phyloP scores from a whole-genome alignment of 2,888 invertebrate species.

The Tipula confusa region DNA sequence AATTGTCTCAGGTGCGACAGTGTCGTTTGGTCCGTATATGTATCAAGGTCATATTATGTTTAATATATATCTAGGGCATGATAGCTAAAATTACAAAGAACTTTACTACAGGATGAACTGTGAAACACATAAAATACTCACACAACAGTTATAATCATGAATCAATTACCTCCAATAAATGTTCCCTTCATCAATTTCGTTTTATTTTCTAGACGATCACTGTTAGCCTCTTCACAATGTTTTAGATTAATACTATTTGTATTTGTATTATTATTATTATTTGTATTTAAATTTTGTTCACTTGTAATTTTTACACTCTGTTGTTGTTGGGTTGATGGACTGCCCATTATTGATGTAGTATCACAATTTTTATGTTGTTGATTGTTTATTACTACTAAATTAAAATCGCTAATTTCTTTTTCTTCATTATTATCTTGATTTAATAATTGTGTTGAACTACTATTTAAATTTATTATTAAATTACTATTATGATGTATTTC shows the following conservation, averaged over 20 bases:
- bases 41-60: neutral
- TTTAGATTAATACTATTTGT: neutral
- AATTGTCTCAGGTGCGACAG: neutral
- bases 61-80: neutral
- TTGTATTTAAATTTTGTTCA: constrained; percentile 27
- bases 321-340: constrained; percentile 30
- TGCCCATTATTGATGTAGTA: constrained; percentile 21
- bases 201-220: neutral
- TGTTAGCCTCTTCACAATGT: constrained; percentile 26
- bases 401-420: neutral
- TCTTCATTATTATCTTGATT: neutral
- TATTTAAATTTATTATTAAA: neutral
- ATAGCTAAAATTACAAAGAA: neutral
- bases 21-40: neutral
- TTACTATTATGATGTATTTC: neutral
- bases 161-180: constrained; percentile 26
- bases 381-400: neutral
- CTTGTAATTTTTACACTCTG: constrained; percentile 28
- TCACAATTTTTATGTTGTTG: constrained; percentile 8
- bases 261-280: constrained; percentile 12
- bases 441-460: neutral
- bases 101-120: neutral
- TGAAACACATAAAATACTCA: neutral
- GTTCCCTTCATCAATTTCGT: neutral
- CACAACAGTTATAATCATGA: neutral